Base-by-base conservation (phyloP, 2,113 vertebrate species). In the Empidonax alnorum region DNA sequence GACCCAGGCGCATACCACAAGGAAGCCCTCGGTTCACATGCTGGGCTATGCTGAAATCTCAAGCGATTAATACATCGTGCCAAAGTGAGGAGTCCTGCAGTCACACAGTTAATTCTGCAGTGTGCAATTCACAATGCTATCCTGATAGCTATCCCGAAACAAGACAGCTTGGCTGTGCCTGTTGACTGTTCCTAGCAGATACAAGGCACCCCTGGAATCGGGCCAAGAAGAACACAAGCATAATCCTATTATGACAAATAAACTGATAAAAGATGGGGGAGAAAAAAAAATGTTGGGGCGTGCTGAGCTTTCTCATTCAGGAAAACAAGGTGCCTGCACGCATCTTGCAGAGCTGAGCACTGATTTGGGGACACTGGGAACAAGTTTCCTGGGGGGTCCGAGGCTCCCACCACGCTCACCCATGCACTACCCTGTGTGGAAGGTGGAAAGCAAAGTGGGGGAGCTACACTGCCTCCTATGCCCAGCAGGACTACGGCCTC, bases 401-500 rank as follows among this genome's bases (percentile, higher is more conserved):
- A 58, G 33, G 18, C 7, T 16, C 6, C 12, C 14, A 27, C 31
- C 30, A 23, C 3, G 2, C 52, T 88, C 41, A 41, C 5, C 33
- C 2, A 1, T 1, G 1, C 3, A 2, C 16, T 62, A 6, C 37
- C 66, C 39, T 33, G n/a, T 33, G 52, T 5, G 2, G 52, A 49
- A 23, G 20, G 31, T 0, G 0, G 52, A 71, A 59, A 50, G n/a
- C 3, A 6, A 69, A 39, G 41, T n/a, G 46, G 22, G 22, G 21
- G 74, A 81, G 18, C 15, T 61, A 13, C 3, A 5, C 15, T 2
- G 5, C 14, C 56, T 71, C 39, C 52, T 23, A 1, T 0, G 0
- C 28, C 14, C 2, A 0, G 16, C 3, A 14, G 46, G 55, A 62
- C 28, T 8, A 5, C 2, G 1, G 49, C 59, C 41, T 46, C 0